Evolutionary conservation across 2,113 vertebrate species (phyloP), one percentile per base, ranked within the genome.

Genomic region (Meriones unguiculatus): DNA sequence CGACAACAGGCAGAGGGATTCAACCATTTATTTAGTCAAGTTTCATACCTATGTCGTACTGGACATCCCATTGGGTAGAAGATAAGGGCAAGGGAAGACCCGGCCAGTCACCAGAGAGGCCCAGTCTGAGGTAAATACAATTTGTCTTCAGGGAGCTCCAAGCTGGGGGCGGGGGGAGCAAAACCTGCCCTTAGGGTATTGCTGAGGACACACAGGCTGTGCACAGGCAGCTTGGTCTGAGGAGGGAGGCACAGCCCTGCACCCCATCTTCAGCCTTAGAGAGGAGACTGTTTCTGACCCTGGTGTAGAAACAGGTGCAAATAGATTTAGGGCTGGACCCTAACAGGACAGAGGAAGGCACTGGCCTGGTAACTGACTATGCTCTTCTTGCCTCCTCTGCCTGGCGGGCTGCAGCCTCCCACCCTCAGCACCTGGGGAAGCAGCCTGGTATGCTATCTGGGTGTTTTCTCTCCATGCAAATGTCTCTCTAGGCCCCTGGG

Each of bases 401-500:
- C 90, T 67, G 46, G 32, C 88, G 57, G 91, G 77, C 77, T 94
- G 65, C 50, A 78, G 82, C 64, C 69, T 90, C 54, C 54, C 69
- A 88, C 62, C 67, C 92, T 72, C 65, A 67, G 65, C 54, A 35
- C 86, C 72, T 24, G 2, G 81, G 76, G 81, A 92, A 92, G 90
- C 80, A 92, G 81, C 30, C 38, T 90, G 52, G 17, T 85, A 52
- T 90, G 95, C 94, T 93, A 90, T 85, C 85, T 94, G 90, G 89
- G 24, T 78, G 41, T 93, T 95, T 94, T 93, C 75, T 93, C 75
- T 69, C 70, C 78, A 82, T 90, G 91, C 77, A 96, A 96, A 96
- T 75, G 72, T 92, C 93, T 92, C 72, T 70, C 85, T 67, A 41
- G 92, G 54, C 94, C 90, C 92, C 77, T 97, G 90, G 97, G 95